Evolutionary conservation across 2,888 invertebrate species (phyloP).

Genomic region (Omphaloscelis lunosa): DNA sequence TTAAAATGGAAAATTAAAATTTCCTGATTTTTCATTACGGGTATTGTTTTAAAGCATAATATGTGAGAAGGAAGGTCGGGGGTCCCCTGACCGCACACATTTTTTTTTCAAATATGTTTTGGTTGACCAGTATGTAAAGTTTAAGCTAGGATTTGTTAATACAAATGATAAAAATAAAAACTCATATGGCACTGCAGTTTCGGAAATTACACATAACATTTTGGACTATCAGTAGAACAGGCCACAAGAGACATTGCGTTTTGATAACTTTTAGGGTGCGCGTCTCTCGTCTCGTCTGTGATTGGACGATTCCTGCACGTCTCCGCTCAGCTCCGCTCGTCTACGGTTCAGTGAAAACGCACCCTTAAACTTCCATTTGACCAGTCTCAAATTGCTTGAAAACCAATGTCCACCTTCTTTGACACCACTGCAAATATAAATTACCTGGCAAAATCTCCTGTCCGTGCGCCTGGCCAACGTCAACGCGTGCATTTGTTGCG

Average conservation of each 20-base stretch:
- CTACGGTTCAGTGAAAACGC: no score
- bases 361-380: not conserved
- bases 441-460: conserved; percentile 85
- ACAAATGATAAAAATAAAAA: not conserved
- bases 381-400: not conserved
- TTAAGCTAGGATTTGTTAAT: not conserved
- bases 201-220: not conserved
- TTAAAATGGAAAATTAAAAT: no score
- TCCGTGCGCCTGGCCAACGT: conserved; percentile 76
- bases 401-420: not conserved
- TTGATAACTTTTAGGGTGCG: not conserved
- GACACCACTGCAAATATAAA: conserved; percentile 4
- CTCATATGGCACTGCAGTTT: not conserved
- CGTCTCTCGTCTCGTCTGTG: no score
- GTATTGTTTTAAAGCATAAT: no score
- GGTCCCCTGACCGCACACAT: no score
- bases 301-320: no score
- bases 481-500: conserved; percentile 85
- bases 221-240: not conserved
- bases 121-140: not conserved
- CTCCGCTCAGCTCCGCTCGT: no score
- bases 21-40: no score
- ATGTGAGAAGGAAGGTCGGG: no score
- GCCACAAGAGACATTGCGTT: not conserved
- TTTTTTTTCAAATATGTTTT: not conserved